Conservation (phyloP, 2,113 vertebrate species). For the Lonchura striata region DNA sequence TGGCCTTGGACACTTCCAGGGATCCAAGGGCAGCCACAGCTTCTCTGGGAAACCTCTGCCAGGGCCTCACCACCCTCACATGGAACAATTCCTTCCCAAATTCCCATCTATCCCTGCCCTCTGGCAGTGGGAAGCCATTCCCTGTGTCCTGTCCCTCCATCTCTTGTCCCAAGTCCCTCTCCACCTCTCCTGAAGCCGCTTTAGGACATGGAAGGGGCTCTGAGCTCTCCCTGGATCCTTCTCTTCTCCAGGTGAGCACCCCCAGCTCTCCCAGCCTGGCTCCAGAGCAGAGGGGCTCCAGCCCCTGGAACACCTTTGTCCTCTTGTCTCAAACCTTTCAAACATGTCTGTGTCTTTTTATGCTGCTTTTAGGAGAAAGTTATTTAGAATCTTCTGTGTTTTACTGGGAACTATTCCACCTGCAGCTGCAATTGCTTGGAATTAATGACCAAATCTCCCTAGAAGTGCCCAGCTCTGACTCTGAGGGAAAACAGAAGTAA, state of each 20-base stretch:
- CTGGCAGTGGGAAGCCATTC: background rate
- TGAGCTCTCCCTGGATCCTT: background rate
- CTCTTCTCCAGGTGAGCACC: background rate
- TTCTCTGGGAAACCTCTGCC: accelerated
- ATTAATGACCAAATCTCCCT: background rate
- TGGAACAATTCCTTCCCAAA: accelerated
- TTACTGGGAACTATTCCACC: background rate
- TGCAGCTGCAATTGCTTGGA: background rate
- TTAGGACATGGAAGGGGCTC: background rate
- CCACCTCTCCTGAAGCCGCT: background rate
- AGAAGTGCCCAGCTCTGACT: background rate
- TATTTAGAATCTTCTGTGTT: background rate
- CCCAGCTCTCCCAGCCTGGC: background rate
- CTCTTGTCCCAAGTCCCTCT: background rate
- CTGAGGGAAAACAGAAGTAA: background rate
- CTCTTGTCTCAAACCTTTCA: accelerated
- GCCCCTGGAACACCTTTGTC: background rate
- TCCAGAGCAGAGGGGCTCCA: background rate
- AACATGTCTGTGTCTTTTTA: background rate
- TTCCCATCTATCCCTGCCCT: background rate
- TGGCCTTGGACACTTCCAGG: background rate
- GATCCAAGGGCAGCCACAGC: background rate
- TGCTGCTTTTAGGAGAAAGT: background rate
- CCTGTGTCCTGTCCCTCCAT: background rate
- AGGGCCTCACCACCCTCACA: accelerated